Conservation (phyloP, 2,113 vertebrate genomes). For the Hiodon tergisus region DNA sequence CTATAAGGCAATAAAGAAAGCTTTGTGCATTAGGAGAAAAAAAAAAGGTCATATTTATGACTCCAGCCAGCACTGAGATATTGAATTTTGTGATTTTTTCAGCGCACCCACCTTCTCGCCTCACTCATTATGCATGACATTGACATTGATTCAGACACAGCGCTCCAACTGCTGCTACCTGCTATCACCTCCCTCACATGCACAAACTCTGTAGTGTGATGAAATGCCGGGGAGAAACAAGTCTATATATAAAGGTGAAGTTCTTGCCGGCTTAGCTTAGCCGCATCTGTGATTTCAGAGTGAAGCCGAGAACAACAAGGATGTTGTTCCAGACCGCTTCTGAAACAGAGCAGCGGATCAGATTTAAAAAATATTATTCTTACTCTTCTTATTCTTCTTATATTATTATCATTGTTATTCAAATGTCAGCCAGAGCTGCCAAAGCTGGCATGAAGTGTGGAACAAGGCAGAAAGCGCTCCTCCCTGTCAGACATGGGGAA, state of each 20-base stretch:
- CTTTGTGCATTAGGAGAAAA: slow-evolving; percentile 15
- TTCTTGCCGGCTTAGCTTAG: neutral
- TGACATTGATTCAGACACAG: slow-evolving; percentile 15
- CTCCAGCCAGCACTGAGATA: neutral
- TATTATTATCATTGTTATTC: no score
- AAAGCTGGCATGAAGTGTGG: no score
- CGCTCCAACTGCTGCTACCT: slow-evolving; percentile 1
- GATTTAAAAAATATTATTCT: neutral
- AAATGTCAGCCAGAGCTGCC: no score
- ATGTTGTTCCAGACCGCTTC: neutral
- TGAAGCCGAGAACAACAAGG: neutral
- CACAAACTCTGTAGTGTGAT: neutral
- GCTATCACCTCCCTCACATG: neutral
- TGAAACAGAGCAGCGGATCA: neutral
- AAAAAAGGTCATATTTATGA: slow-evolving; percentile 39
- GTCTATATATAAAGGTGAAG: slow-evolving; percentile 6
- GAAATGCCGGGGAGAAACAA: neutral
- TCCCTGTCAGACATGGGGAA: slow-evolving; percentile 29
- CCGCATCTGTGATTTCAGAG: neutral
- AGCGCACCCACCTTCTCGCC: neutral
- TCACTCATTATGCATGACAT: slow-evolving; percentile 5
- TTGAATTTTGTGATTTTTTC: neutral
- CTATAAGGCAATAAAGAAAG: slow-evolving; percentile 17
- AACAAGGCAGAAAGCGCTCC: no score
- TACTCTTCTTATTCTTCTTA: neutral